Base-by-base conservation (phyloP, 1,140 invertebrate species). In the Nebria ingens region DNA sequence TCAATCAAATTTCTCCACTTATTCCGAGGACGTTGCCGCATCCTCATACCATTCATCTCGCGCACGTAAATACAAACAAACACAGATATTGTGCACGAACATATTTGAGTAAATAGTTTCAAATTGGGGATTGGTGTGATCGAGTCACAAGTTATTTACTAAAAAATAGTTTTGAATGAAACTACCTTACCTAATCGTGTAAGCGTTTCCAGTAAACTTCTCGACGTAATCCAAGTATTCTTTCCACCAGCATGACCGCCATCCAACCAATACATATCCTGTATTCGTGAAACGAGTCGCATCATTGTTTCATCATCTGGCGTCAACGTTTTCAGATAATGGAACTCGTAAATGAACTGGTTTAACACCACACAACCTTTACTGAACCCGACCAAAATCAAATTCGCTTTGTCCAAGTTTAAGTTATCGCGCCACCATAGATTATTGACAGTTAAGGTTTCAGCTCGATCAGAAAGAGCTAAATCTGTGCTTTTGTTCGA, bases 311-410 rank as follows among this genome's bases (percentile, higher is more conserved):
- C 51, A 56, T 76, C 69, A 34, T 79, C 76, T 2, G 82, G 80
- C 15, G 80, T 83, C 4, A 80, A 66, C 0, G 79, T 82, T 68
- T 83, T 80, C 19, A 81, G 71, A 69, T 85, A 81, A 65, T 87
- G 80, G 69, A 92, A 84, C 69, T 93, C 90, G 66, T 90, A 85
- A 23, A 93, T 76, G 59, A 93, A 76, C 74, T 93, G 91, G 76
- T 93, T 94, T 54, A 94, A 76, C 53, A 93, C 90, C 42, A 91
- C 87, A 72, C 89, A 93, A 38, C 91, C 91, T 78, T 94, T 94
- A 69, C 90, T 93, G 69, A 94, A 94, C 1, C 88, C 91, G 59
- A 93, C 78, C 54, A 91, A 66, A 50, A 73, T 78, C 55, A 88
- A 67, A 53, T 74, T 66, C 19, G 63, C 63, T 51, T 72, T 65